These are phyloP conservation scores for Anoplolepis gracilipes DNA, from an alignment of 1,140 invertebrate species.

Conservation along the genomic window DNA sequence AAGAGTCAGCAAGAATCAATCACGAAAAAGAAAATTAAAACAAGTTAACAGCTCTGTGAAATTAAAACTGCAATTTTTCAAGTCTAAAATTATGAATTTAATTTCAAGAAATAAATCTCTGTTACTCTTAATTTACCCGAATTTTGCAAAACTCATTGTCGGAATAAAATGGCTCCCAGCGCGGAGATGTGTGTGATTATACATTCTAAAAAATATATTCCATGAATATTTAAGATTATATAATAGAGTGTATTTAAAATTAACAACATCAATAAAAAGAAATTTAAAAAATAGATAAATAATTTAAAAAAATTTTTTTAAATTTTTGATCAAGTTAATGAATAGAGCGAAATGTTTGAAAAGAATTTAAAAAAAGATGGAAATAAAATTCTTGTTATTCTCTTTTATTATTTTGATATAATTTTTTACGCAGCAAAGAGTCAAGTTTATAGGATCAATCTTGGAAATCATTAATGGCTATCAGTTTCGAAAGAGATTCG, in stretches of 20 bases:
- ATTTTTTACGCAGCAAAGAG: background rate
- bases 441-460: background rate
- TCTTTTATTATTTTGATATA: constrained; percentile 1
- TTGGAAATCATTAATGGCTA: background rate
- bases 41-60: background rate
- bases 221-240: background rate
- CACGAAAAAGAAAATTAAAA: background rate
- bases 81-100: background rate
- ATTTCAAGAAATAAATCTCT: background rate
- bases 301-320: too few species aligned
- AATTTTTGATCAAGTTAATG: background rate
- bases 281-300: background rate
- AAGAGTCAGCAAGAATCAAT: background rate
- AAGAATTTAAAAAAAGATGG: background rate
- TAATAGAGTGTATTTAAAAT: too few species aligned
- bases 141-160: background rate
- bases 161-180: background rate
- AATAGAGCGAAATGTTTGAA: background rate
- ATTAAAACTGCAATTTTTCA: background rate
- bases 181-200: background rate
- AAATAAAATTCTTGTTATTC: constrained; percentile 5
- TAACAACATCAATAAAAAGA: background rate
- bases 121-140: background rate
- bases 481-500: background rate
- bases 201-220: background rate